phyloP scores from a whole-genome alignment of 2,888 invertebrate genomes.

The Dolomedes plantarius region DNA sequence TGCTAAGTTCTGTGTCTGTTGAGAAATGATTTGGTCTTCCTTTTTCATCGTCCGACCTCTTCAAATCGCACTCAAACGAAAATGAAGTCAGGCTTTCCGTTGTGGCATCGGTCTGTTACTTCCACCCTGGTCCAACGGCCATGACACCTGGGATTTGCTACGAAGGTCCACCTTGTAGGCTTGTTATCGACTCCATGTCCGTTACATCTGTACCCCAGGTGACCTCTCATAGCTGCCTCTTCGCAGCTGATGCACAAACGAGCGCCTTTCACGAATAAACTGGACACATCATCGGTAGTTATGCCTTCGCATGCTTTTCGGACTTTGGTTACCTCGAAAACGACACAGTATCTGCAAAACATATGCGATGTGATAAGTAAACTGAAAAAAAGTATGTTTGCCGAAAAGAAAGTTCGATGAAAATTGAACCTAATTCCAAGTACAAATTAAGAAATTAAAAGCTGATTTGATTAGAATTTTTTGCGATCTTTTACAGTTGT shows the following conservation, averaged over 20 bases:
- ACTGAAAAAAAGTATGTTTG: too few relatives aligned
- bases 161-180: slow-evolving; percentile 88
- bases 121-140: slow-evolving; percentile 87
- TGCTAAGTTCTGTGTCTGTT: too few relatives aligned
- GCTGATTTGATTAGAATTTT: too few relatives aligned
- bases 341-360: slow-evolving; percentile 91
- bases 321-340: slow-evolving; percentile 88
- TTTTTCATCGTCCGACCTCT: too few relatives aligned
- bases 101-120: slow-evolving; percentile 75
- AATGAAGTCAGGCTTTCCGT: slow-evolving; percentile 76
- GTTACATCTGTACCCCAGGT: slow-evolving; percentile 86
- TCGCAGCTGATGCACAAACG: slow-evolving; percentile 89
- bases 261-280: slow-evolving; percentile 86
- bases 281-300: slow-evolving; percentile 82
- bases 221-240: slow-evolving; percentile 86
- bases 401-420: too few relatives aligned
- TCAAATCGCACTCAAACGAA: too few relatives aligned
- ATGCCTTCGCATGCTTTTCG: slow-evolving; percentile 85
- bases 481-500: too few relatives aligned
- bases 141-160: slow-evolving; percentile 90
- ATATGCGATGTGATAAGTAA: too few relatives aligned
- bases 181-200: slow-evolving; percentile 88
- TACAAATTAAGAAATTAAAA: too few relatives aligned
- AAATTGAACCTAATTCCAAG: too few relatives aligned
- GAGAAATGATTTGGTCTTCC: too few relatives aligned